Percentiles rank a stretch among this genome's conserved stretches.
Conservation (phyloP, 2,113 vertebrate genomes). For the Acanthochromis polyacanthus region DNA sequence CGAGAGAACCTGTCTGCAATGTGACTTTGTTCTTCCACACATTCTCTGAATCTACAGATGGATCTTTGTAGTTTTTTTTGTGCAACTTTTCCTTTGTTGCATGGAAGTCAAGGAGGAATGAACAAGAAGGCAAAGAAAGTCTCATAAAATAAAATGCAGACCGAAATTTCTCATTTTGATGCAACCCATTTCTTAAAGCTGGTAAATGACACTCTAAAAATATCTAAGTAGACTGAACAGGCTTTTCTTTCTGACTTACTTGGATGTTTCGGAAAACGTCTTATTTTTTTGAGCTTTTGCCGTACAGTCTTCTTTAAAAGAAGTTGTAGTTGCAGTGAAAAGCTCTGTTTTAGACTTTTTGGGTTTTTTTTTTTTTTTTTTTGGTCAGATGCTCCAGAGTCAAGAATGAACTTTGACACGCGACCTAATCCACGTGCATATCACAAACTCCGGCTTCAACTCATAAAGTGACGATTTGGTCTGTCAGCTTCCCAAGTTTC, state of each 20-base stretch:
- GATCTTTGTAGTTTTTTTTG: conserved; percentile 21
- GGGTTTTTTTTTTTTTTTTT: not conserved
- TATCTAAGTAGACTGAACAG: not conserved
- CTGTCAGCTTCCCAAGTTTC: conserved; percentile 12
- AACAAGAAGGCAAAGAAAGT: conserved; percentile 20
- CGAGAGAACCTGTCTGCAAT: conserved; percentile 47
- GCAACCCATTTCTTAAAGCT: not conserved
- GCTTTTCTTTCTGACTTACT: not conserved
- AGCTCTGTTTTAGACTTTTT: not conserved
- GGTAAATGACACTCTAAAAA: not conserved
- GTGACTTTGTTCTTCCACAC: conserved; percentile 66
- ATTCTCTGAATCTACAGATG: conserved; percentile 30
- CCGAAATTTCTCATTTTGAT: not conserved
- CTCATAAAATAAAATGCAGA: conserved; percentile 22
- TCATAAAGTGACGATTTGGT: too few species aligned
- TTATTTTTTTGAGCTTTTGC: not conserved
- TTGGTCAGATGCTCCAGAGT: not conserved
- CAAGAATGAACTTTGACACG: not conserved
- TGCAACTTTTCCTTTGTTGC: conserved; percentile 22
- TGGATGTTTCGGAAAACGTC: too few species aligned
- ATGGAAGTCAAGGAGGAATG: conserved; percentile 5
- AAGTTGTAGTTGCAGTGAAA: not conserved
- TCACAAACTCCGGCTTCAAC: not conserved
- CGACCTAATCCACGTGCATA: not conserved
- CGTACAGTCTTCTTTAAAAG: not conserved